Conservation (phyloP, 2,113 vertebrate species). For the Struthidea cinerea region DNA sequence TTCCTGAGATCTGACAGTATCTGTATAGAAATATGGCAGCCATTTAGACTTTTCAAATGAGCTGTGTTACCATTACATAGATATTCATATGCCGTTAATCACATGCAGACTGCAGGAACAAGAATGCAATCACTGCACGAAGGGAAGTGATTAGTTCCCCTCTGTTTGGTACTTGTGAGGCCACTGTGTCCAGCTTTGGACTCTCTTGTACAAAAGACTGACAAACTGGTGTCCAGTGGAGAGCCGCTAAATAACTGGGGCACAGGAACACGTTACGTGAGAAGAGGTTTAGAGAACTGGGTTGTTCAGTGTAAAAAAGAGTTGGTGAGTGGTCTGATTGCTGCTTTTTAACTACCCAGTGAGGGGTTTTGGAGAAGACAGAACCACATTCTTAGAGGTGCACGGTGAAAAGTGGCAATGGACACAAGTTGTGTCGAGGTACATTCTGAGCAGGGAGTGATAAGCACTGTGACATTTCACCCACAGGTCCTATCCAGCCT, state of each 20-base stretch:
- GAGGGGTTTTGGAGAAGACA: background rate
- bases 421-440: background rate
- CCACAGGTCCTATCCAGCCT: background rate
- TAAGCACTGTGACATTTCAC: background rate
- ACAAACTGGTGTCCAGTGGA: background rate
- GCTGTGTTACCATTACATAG: background rate
- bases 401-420: background rate
- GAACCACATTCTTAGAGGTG: background rate
- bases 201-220: background rate
- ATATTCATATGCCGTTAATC: background rate
- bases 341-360: background rate
- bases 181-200: background rate
- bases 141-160: background rate
- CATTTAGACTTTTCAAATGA: background rate
- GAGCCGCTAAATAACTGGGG: background rate
- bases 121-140: background rate
- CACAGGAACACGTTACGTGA: fast-evolving
- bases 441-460: background rate
- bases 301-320: background rate
- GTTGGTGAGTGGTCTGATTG: background rate
- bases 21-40: background rate
- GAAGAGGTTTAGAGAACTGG: background rate
- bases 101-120: background rate
- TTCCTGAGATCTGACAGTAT: background rate
- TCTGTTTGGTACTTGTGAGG: background rate